Conservation (phyloP, 2,113 vertebrate species). For the Puffinus mauretanicus region DNA sequence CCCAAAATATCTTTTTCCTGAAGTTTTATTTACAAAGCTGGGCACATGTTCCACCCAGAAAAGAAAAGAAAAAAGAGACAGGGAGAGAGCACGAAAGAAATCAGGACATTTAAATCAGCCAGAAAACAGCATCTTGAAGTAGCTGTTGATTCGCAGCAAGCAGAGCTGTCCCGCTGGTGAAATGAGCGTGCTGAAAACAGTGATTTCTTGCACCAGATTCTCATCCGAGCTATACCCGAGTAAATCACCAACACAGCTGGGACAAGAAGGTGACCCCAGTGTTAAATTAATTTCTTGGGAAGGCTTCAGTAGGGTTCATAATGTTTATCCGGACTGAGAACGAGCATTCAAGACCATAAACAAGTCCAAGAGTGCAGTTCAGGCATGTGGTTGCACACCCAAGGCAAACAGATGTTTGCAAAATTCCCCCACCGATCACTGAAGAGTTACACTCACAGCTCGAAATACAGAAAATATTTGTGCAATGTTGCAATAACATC, state of each 20-base stretch:
- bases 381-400: slow-evolving; percentile 15
- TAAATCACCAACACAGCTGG: not conserved
- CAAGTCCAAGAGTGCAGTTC: not conserved
- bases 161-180: not conserved
- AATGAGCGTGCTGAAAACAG: not conserved
- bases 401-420: slow-evolving; percentile 6
- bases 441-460: slow-evolving; percentile 11
- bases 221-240: not conserved
- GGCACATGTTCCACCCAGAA: not conserved
- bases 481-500: not conserved
- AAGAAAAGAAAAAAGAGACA: not conserved
- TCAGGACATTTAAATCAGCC: not conserved
- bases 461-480: slow-evolving; percentile 30
- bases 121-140: not conserved
- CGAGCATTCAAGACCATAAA: not conserved
- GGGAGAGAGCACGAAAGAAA: not conserved
- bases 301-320: not conserved
- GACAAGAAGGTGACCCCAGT: not conserved
- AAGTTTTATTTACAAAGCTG: not conserved
- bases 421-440: not conserved
- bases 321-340: not conserved
- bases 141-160: not conserved
- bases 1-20: not conserved
- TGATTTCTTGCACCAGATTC: not conserved
- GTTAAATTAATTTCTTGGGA: not conserved